A percentile compares a stretch with the other conserved stretches of the same genome.
phyloP scores from a whole-genome alignment of 2,113 vertebrate species.

The Chaetorhynchus papuensis region DNA sequence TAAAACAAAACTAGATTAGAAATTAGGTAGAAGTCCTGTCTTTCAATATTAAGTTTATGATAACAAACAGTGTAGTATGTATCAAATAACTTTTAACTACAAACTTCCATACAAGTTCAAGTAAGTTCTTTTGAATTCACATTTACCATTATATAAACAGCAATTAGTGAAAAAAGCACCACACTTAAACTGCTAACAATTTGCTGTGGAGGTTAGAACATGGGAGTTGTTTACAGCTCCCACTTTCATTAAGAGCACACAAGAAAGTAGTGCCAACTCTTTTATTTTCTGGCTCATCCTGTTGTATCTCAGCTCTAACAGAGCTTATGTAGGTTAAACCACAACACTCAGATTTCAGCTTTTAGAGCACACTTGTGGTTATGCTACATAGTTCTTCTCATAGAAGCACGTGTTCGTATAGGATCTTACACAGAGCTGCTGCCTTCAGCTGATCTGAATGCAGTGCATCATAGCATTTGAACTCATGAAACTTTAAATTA shows the following conservation, averaged over 20 bases:
- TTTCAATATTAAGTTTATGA: rapidly evolving
- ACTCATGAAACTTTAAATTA: neutral
- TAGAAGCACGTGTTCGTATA: neutral
- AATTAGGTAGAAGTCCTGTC: neutral
- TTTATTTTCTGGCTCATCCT: neutral
- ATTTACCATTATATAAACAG: neutral
- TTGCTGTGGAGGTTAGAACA: neutral
- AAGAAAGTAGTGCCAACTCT: neutral
- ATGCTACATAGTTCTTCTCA: neutral
- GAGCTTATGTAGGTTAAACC: slow-evolving; percentile 17
- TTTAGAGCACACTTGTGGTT: neutral
- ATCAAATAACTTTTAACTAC: neutral
- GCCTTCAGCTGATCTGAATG: neutral
- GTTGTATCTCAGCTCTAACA: neutral
- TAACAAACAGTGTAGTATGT: neutral
- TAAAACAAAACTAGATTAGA: neutral
- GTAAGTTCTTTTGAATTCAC: neutral
- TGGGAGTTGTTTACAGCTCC: neutral
- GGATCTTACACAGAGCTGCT: neutral
- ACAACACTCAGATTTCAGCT: neutral
- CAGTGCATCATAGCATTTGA: neutral
- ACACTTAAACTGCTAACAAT: neutral
- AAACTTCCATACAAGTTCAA: neutral
- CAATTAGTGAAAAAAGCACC: neutral
- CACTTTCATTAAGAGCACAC: neutral